Evolutionary conservation across 92 coral and sea anemone genomes (phyloP).

Genomic region (Zoanthus sociatus): DNA sequence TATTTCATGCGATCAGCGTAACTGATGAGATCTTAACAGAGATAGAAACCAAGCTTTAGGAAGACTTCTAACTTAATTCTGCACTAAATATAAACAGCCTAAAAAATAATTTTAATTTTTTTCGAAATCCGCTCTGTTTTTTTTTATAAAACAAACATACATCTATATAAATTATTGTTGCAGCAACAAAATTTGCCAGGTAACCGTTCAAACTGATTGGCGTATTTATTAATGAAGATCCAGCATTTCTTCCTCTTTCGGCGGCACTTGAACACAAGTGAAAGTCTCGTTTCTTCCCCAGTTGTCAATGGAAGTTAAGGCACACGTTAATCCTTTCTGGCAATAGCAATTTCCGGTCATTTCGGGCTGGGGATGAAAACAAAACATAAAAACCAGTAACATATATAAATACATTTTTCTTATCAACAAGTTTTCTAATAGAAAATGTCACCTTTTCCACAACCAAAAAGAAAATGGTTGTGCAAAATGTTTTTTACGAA

Average conservation of each 20-base stretch:
- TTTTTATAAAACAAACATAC: too few relatives aligned
- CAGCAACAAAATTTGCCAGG: background rate
- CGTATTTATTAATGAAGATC: background rate
- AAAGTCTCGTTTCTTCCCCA: constrained; percentile 35
- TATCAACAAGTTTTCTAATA: too few relatives aligned
- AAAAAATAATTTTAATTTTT: too few relatives aligned
- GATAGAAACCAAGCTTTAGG: too few relatives aligned
- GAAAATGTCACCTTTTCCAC: too few relatives aligned
- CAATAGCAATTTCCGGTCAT: background rate
- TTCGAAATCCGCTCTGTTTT: background rate
- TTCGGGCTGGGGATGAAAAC: background rate
- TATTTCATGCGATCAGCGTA: too few relatives aligned
- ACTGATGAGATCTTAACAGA: too few relatives aligned
- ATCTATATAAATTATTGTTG: background rate
- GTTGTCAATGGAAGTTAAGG: constrained; percentile 24
- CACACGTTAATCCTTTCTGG: constrained; percentile 4
- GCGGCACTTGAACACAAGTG: constrained; percentile 10
- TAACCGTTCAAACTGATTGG: background rate
- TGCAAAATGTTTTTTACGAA: too few relatives aligned
- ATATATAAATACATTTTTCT: too few relatives aligned
- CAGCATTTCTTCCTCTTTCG: background rate
- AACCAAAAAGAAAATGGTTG: too few relatives aligned
- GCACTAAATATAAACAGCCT: background rate
- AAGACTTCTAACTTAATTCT: too few relatives aligned
- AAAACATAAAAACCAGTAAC: background rate